Evolutionary conservation across 2,113 vertebrate species (phyloP), one percentile per base, ranked within the genome.

Genomic region (Ondatra zibethicus): DNA sequence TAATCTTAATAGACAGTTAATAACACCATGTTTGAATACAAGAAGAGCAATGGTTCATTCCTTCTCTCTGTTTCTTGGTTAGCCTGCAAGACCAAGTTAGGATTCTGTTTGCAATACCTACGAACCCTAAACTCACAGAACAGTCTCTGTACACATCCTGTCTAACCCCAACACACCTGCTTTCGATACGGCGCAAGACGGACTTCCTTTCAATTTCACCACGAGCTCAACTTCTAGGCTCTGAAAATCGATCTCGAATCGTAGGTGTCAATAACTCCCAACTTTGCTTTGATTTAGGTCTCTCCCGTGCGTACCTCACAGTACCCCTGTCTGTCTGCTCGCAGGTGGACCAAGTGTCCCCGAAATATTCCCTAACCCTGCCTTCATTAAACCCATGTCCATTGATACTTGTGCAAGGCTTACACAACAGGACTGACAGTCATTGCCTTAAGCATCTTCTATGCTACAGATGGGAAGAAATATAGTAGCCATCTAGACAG

Each of bases 41-140:
- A 1, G 58, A 19, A 88, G 6, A 42, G 61, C 11, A 50, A 42
- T 31, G 33, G 68, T 63, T 85, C 55, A 29, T 65, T 92, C 70
- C 81, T 90, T 93, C 72, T 70, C 25, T 87, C 93, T 80, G 39
- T 1, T 92, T 23, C 36, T 65, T 92, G 75, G 19, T 73, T 70
- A 36, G 36, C 31, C 94, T 86, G 39, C 8, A 92, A 93, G 8
- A 92, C 39, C 42, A 91, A 45, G 16, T 47, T 82, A 88, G 31
- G 86, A 58, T 91, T 88, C 29, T 78, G n/a, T 77, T 50, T 70
- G 29, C 45, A 45, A 90, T n/a, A 36, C 13, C n/a, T 88, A 13
- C 70, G 29, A 85, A 92, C 21, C 77, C 78, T 77, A 87, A 89
- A 96, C 52, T 75, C 72, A 36, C 39, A 45, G 66, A 81, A 68